phyloP scores from a whole-genome alignment of 2,113 vertebrate species.

The Oplegnathus fasciatus region DNA sequence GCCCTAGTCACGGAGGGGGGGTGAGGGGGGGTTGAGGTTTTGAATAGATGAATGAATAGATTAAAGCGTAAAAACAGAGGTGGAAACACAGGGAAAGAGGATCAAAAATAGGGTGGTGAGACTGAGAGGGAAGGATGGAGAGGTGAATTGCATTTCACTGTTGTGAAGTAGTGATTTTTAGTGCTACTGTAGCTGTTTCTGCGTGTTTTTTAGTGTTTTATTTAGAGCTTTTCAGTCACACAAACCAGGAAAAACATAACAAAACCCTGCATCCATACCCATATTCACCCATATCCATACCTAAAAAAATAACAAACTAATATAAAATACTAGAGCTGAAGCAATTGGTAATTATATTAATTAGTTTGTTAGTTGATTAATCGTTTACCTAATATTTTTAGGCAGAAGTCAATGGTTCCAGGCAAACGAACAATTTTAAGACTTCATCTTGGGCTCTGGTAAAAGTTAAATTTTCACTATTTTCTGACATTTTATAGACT shows the following conservation, averaged over 20 bases:
- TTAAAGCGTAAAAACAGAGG: constrained; percentile 44
- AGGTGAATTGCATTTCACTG: constrained; percentile 21
- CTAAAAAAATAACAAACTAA: not conserved
- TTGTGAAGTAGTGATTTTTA: not conserved
- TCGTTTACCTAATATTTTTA: not conserved
- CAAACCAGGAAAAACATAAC: not conserved
- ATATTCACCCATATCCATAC: not conserved
- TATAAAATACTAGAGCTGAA: not conserved
- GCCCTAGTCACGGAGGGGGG: not conserved
- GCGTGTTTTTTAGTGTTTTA: not conserved
- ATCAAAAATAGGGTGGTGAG: constrained; percentile 14
- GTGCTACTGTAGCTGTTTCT: not conserved
- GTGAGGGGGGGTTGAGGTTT: not conserved
- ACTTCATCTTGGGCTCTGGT: not conserved
- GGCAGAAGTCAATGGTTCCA: not conserved
- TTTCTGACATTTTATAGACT: too few relatives aligned
- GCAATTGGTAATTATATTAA: not conserved
- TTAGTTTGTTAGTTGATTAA: not conserved
- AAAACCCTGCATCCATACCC: not conserved
- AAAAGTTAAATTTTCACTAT: too few relatives aligned
- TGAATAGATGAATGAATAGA: constrained; percentile 41
- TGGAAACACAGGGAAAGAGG: constrained; percentile 17
- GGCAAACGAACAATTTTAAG: not conserved
- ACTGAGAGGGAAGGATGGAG: constrained; percentile 4
- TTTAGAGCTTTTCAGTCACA: constrained; percentile 23